A percentile compares a stretch with the other conserved stretches of the same genome.
These are phyloP conservation scores for Zygogramma bicolorata DNA, from an alignment of 2,888 invertebrate species.

Conservation along the genomic window DNA sequence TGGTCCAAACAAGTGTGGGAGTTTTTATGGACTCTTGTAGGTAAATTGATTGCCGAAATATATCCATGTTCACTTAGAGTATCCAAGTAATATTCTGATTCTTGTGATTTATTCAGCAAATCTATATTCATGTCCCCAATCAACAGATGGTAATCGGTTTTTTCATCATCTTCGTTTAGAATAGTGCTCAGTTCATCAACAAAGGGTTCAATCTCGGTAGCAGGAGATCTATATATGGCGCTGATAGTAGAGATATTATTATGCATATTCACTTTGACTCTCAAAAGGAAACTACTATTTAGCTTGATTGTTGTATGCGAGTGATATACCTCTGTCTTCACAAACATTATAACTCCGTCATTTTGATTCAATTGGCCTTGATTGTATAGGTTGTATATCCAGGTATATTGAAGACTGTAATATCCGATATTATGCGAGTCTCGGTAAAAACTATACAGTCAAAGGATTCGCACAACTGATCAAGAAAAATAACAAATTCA, in stretches of 20 bases:
- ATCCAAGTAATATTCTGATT: too few relatives aligned
- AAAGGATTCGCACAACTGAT: not conserved
- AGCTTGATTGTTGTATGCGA: not conserved
- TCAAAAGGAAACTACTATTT: not conserved
- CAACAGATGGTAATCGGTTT: too few relatives aligned
- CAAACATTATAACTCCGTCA: not conserved
- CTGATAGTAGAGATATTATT: not conserved
- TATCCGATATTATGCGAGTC: not conserved
- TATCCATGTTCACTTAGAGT: too few relatives aligned
- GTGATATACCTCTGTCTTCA: not conserved
- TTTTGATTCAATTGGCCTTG: not conserved
- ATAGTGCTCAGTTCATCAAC: too few relatives aligned
- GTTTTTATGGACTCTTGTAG: too few relatives aligned
- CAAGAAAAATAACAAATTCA: not conserved
- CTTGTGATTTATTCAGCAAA: too few relatives aligned
- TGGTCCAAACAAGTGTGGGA: too few relatives aligned
- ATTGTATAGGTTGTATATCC: too few relatives aligned
- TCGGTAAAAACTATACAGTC: conserved; percentile 3
- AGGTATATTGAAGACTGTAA: not conserved
- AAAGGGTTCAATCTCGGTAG: too few relatives aligned
- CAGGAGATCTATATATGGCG: not conserved
- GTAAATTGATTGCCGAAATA: not conserved
- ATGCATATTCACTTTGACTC: not conserved
- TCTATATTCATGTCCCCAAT: not conserved
- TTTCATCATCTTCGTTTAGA: too few relatives aligned